phyloP scores from a whole-genome alignment of 2,888 invertebrate species.

The Nephrotoma guestfalica region DNA sequence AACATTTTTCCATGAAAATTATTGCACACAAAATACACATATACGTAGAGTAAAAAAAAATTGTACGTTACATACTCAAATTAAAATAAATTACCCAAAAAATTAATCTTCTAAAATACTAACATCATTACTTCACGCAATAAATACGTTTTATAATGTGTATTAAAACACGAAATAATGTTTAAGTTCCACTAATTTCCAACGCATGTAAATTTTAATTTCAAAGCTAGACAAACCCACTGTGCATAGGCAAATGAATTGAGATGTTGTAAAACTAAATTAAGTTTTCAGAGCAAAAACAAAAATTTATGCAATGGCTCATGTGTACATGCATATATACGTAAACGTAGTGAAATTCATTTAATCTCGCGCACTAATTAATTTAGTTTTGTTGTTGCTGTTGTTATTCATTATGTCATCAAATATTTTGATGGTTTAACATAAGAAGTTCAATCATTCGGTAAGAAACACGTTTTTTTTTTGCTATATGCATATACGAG shows the following conservation, averaged over 20 bases:
- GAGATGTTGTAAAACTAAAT: not conserved
- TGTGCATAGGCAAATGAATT: not conserved
- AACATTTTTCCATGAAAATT: not conserved
- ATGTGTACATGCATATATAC: not conserved
- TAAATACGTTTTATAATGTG: not conserved
- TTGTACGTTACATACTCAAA: not conserved
- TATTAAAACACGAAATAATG: not conserved
- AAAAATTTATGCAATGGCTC: not conserved
- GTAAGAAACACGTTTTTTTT: not conserved
- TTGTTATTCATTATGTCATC: not conserved
- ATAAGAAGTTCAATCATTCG: not conserved
- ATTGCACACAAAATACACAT: not conserved
- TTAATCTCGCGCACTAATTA: not conserved
- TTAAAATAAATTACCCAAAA: not conserved
- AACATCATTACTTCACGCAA: not conserved
- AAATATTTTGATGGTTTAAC: not conserved
- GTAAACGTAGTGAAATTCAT: not conserved
- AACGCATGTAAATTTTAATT: not conserved
- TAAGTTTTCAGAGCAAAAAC: not conserved
- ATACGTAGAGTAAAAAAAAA: not conserved
- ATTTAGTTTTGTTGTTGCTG: not conserved
- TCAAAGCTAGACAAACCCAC: not conserved
- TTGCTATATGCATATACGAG: no score
- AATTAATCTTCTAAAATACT: not conserved
- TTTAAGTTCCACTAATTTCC: not conserved